Base-by-base conservation (phyloP, 2,113 vertebrate species). In the Chaenocephalus aceratus region DNA sequence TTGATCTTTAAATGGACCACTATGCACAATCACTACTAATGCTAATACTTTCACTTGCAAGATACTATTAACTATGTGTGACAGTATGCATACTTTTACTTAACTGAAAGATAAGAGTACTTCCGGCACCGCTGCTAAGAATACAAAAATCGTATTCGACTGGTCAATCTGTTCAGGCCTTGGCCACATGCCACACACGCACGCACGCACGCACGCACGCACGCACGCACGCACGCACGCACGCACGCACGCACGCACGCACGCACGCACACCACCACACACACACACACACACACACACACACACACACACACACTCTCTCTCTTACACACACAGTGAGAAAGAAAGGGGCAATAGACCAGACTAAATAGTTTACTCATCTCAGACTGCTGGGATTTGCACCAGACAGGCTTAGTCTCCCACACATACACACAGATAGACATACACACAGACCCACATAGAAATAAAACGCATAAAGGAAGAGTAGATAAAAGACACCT, bases 291-390 rank as follows among this genome's bases (percentile, higher is more conserved):
- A 26, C 26, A 26, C 26, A 26, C 26, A 26, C 2, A 26, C 26
- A 26, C 26, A 26, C 26, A 26, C 26, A 26, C 26, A 26, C 26
- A 26, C 26, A 21, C 21, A 21, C 21, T 1, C 21, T 21, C 18
- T 6, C 10, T 30, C 52, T 12, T 58, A 78, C 44, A 76, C 68
- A 80, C 48, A 76, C 48, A 75, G 21, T 49, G 26, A 68, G 62
- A 67, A 51, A 65, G 64, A 80, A 46, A 63, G 48, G 26, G 49
- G 36, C 61, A 26, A 26, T 2, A 26, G 26, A 26, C 34, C 81
- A 93, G 90, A 90, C 89, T 93, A 93, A 92, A 93, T 91, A 89
- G 86, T 92, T 93, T 86, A 93, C 84, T 92, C 30, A 30, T 30
- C 65, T 58, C 65, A 90, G 85, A 67, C 86, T 72, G 77, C 74